Conservation (phyloP, 2,888 invertebrate species). For the Heliconius sara region DNA sequence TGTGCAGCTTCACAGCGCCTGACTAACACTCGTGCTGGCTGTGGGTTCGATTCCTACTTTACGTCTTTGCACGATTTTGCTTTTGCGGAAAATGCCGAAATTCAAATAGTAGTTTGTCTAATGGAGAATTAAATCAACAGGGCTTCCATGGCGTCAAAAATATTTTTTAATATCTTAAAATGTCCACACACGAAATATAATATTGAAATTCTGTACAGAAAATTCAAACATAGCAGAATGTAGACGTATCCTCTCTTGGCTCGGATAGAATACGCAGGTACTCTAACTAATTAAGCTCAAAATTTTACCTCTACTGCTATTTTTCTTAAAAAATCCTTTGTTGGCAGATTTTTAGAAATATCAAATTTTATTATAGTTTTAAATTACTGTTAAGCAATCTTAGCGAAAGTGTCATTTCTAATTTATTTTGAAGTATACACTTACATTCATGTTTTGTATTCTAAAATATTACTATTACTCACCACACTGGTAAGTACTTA, state of each 20-base stretch:
- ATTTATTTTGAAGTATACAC: neutral
- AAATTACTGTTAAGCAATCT: too few relatives aligned
- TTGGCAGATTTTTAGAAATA: neutral
- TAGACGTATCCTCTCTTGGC: neutral
- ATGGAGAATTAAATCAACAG: neutral
- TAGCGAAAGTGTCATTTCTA: neutral
- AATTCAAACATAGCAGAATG: neutral
- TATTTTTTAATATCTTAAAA: neutral
- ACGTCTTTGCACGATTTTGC: neutral
- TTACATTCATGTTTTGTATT: too few relatives aligned
- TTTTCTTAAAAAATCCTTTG: neutral
- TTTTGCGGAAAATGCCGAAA: neutral
- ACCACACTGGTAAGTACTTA: neutral
- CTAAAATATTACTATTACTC: neutral
- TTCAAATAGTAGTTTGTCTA: neutral
- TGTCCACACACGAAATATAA: neutral
- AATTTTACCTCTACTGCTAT: constrained; percentile 1
- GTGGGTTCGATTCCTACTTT: neutral
- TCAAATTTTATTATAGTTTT: neutral
- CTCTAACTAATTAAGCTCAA: neutral
- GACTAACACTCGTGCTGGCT: neutral
- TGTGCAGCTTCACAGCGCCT: neutral
- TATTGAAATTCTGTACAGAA: neutral
- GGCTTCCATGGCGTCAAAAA: neutral
- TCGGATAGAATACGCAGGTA: neutral